phyloP scores from a whole-genome alignment of 1,140 invertebrate genomes.

The Calosoma granatense region DNA sequence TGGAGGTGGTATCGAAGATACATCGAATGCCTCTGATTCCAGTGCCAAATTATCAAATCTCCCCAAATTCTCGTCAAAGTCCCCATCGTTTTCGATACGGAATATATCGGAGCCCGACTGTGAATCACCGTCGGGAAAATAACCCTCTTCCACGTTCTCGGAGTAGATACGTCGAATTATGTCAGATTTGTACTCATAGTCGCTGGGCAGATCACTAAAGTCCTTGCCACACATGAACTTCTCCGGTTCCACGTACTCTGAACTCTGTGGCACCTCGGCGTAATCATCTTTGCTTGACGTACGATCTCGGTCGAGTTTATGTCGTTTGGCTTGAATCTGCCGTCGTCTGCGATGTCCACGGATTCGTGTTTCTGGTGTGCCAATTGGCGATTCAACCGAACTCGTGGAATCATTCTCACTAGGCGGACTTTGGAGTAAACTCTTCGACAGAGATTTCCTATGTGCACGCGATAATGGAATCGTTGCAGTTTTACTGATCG shows the following conservation, averaged over 20 bases:
- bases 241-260: slow-evolving; percentile 10
- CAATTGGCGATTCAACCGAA: slow-evolving; percentile 46
- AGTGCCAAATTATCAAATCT: slow-evolving; percentile 12
- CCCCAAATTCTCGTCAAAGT: slow-evolving; percentile 27
- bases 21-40: slow-evolving; percentile 49
- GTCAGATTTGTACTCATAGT: slow-evolving; percentile 4
- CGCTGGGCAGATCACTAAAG: neutral
- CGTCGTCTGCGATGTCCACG: slow-evolving; percentile 49
- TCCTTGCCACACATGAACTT: neutral
- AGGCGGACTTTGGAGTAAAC: slow-evolving; percentile 41
- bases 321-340: slow-evolving; percentile 45
- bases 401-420: slow-evolving; percentile 59
- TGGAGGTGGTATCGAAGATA: slow-evolving; percentile 53
- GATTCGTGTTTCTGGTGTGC: slow-evolving; percentile 46
- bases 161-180: slow-evolving; percentile 14
- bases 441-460: slow-evolving; percentile 27
- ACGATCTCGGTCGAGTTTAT: slow-evolving; percentile 37
- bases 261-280: slow-evolving; percentile 30
- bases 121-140: slow-evolving; percentile 53
- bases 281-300: slow-evolving; percentile 34
- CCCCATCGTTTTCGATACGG: slow-evolving; percentile 44
- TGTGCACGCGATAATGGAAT: slow-evolving; percentile 30
- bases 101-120: slow-evolving; percentile 42
- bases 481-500: slow-evolving; percentile 31
- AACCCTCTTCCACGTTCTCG: slow-evolving; percentile 41